Percentiles rank a stretch among this genome's conserved stretches.
Evolutionary conservation across 2,888 invertebrate genomes (phyloP).

Genomic region (Platypus cylindrus): DNA sequence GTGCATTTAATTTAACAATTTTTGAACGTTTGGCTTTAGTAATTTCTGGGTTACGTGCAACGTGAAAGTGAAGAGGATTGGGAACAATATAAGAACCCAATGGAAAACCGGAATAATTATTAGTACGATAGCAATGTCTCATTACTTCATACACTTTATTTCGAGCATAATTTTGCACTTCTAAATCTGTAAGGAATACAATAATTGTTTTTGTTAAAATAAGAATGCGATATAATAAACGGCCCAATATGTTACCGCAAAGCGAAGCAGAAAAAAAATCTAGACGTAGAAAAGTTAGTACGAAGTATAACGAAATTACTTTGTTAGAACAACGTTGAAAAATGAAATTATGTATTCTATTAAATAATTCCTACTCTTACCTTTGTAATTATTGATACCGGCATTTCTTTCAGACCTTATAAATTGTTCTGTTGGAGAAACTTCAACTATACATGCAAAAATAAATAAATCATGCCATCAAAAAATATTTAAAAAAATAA

Average conservation of each 20-base stretch:
- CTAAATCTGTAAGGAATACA: constrained; percentile 23
- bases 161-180: constrained; percentile 5
- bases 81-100: constrained; percentile 32
- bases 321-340: neutral
- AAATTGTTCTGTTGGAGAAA: constrained; percentile 25
- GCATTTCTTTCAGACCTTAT: constrained; percentile 26
- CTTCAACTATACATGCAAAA: constrained; percentile 25
- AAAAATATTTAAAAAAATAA: constrained; percentile 10
- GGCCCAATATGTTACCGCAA: constrained; percentile 4
- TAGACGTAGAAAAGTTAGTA: neutral
- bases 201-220: constrained; percentile 8
- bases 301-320: neutral
- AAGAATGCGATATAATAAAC: neutral
- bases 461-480: constrained; percentile 16
- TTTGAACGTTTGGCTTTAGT: constrained; percentile 24
- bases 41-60: constrained; percentile 25
- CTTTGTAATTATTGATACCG: constrained; percentile 23
- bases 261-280: constrained; percentile 8
- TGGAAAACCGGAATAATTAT: constrained; percentile 31
- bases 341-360: neutral
- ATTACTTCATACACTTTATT: constrained; percentile 5
- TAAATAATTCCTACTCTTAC: constrained; percentile 20
- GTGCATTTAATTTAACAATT: constrained; percentile 22
- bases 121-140: constrained; percentile 27
- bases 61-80: constrained; percentile 34